Conservation (phyloP, 23 tunicate species). For the Phallusia fumigata region DNA sequence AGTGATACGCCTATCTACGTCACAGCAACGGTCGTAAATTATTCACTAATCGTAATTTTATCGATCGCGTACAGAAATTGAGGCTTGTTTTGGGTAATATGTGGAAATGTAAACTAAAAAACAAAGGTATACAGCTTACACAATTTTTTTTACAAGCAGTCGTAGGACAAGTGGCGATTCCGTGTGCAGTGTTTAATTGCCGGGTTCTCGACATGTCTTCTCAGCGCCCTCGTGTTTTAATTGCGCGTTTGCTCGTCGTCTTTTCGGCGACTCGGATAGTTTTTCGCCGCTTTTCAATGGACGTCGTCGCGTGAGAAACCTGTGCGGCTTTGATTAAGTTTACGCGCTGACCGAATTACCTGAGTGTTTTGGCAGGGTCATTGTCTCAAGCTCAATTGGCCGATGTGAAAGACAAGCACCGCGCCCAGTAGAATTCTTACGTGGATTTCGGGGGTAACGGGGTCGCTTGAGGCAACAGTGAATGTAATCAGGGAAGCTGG, state of each 20-base stretch:
- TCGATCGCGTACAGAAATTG: no score
- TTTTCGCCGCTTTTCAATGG: conserved; percentile 3
- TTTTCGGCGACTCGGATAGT: neutral
- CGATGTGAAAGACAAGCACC: neutral
- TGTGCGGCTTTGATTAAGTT: neutral
- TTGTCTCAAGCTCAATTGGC: conserved; percentile 5
- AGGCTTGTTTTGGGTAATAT: no score
- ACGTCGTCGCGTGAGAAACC: conserved; percentile 7
- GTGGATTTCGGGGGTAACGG: no score
- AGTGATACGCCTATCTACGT: no score
- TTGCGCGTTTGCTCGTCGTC: neutral
- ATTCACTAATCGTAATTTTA: no score
- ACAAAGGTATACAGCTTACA: no score
- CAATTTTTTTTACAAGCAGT: neutral
- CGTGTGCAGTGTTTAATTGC: neutral
- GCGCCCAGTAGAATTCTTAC: no score
- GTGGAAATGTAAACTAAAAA: no score
- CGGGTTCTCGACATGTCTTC: neutral
- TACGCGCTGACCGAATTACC: conserved; percentile 1
- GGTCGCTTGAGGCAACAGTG: no score
- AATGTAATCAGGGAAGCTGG: no score
- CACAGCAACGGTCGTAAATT: no score
- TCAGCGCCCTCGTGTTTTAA: neutral
- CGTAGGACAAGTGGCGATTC: neutral
- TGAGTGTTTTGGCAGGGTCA: conserved; percentile 7